phyloP scores from a whole-genome alignment of 2,888 invertebrate species.

The Baccha elongata region DNA sequence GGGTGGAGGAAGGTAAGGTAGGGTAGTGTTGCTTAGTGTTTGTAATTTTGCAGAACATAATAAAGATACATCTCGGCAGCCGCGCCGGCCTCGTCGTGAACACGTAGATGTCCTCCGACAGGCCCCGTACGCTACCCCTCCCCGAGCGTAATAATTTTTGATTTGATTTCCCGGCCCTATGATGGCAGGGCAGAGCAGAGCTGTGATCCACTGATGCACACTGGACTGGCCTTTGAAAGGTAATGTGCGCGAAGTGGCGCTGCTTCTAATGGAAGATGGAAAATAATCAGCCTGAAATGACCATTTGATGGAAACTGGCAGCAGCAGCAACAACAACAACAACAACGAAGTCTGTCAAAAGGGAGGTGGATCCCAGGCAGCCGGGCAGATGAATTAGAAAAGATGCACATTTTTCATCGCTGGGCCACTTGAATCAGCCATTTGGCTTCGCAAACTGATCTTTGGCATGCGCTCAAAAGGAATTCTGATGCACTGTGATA shows the following conservation, averaged over 20 bases:
- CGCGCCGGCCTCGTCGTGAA: constrained; percentile 36
- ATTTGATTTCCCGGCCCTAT: constrained; percentile 63
- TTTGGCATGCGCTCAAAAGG: constrained; percentile 69
- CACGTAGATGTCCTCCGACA: constrained; percentile 67
- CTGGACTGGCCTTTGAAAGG: constrained; percentile 43
- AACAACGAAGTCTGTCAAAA: neutral
- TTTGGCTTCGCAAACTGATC: constrained; percentile 62
- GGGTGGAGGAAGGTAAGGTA: too few relatives aligned
- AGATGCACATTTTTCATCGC: constrained; percentile 70
- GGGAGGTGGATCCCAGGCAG: constrained; percentile 31
- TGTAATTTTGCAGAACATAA: constrained; percentile 72
- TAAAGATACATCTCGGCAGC: constrained; percentile 66
- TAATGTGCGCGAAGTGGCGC: constrained; percentile 57
- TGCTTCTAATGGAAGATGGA: constrained; percentile 66
- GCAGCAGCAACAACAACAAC: constrained; percentile 7
- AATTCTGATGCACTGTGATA: constrained; percentile 44
- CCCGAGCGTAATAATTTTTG: constrained; percentile 58
- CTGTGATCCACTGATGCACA: constrained; percentile 1
- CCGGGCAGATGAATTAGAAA: constrained; percentile 68
- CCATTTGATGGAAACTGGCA: constrained; percentile 69
- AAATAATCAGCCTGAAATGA: constrained; percentile 72
- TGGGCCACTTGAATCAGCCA: constrained; percentile 65
- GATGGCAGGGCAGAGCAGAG: constrained; percentile 31
- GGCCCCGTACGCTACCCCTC: constrained; percentile 18
- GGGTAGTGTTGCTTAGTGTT: constrained; percentile 65